phyloP scores from a whole-genome alignment of 2,888 invertebrate genomes.

The Strigamia maritima region DNA sequence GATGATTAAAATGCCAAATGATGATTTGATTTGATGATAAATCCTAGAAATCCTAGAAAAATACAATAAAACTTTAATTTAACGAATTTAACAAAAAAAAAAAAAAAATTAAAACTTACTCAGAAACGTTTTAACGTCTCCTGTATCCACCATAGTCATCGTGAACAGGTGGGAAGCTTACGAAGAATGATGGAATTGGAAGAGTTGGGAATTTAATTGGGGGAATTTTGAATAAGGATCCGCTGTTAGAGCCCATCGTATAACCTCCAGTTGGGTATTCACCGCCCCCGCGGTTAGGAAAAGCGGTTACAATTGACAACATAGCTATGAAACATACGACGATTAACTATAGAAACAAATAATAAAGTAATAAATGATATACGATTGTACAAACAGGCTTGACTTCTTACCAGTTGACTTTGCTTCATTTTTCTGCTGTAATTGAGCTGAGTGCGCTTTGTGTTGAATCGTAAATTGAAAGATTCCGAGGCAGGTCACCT shows the following conservation, averaged over 20 bases:
- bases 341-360: background rate
- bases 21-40: background rate
- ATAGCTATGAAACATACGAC: background rate
- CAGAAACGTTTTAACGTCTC: background rate
- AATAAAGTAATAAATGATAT: background rate
- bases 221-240: background rate
- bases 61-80: background rate
- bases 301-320: background rate
- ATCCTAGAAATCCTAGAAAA: too few species aligned
- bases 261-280: constrained; percentile 14
- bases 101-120: background rate
- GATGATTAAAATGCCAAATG: background rate
- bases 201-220: constrained; percentile 7
- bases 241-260: background rate
- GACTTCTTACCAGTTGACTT: background rate
- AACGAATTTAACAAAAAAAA: background rate
- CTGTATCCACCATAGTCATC: background rate
- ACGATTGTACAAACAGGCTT: background rate
- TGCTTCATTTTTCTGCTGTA: constrained; percentile 15
- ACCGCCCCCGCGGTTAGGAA: background rate
- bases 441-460: background rate
- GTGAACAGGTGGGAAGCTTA: background rate
- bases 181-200: background rate
- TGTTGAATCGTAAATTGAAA: background rate
- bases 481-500: background rate